Conservation (phyloP, 2,113 vertebrate species). For the Calidris pugnax region DNA sequence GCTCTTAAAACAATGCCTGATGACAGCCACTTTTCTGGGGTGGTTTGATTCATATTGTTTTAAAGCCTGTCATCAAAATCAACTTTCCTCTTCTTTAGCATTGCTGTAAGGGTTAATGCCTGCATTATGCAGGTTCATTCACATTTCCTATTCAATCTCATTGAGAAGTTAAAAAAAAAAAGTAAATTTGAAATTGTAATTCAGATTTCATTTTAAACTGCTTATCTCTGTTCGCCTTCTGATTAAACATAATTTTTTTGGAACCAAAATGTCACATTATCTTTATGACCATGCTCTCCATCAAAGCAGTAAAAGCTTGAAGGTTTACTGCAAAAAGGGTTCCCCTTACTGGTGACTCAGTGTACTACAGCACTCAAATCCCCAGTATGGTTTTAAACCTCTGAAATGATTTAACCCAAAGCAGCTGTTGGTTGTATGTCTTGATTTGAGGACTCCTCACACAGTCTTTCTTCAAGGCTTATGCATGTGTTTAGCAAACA, state of each 20-base stretch:
- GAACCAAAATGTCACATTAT: constrained; percentile 70
- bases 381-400: not conserved
- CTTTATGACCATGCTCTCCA: constrained; percentile 56
- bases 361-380: constrained; percentile 26
- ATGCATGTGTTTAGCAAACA: not conserved
- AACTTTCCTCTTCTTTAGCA: not conserved
- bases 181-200: constrained; percentile 52
- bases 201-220: constrained; percentile 72
- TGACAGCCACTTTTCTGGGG: not conserved
- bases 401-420: not conserved
- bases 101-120: constrained; percentile 53
- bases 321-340: constrained; percentile 72
- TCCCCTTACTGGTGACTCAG: constrained; percentile 70
- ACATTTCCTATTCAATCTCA: constrained; percentile 41
- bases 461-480: not conserved
- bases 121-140: constrained; percentile 22
- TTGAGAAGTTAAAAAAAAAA: constrained; percentile 32
- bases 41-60: not conserved
- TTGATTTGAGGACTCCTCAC: not conserved
- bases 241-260: constrained; percentile 73
- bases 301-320: constrained; percentile 45
- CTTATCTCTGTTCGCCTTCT: constrained; percentile 69
- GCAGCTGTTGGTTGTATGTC: constrained; percentile 2
- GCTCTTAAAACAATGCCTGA: not conserved
- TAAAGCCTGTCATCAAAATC: not conserved